Percentiles rank a stretch among this genome's conserved stretches.
phyloP scores from a whole-genome alignment of 2,888 invertebrate species.

The Drosophila demipolita region DNA sequence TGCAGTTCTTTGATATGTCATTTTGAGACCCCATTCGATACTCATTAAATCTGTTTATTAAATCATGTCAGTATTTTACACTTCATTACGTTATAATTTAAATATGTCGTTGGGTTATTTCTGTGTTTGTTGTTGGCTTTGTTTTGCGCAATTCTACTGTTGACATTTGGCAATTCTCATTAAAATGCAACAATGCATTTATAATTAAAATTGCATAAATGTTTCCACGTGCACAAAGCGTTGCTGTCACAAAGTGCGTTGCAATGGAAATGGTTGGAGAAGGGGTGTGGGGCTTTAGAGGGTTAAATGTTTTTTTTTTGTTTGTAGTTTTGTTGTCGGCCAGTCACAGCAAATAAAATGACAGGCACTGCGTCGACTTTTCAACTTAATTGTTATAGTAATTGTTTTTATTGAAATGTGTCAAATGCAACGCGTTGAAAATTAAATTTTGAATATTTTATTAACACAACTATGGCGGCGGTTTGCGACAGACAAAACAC shows the following conservation, averaged over 20 bases:
- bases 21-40: conserved; percentile 5
- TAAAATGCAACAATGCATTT: conserved; percentile 61
- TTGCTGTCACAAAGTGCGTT: not conserved
- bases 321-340: conserved; percentile 18
- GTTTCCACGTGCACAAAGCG: conserved; percentile 44
- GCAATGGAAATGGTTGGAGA: not conserved
- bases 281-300: not conserved
- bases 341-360: conserved; percentile 53
- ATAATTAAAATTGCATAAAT: conserved; percentile 68
- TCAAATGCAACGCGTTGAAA: conserved; percentile 64
- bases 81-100: conserved; percentile 48
- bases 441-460: conserved; percentile 72
- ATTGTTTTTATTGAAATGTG: conserved; percentile 71
- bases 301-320: conserved; percentile 1
- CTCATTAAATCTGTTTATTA: conserved; percentile 15
- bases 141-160: conserved; percentile 40
- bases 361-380: conserved; percentile 48
- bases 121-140: conserved; percentile 16
- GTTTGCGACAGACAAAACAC: conserved; percentile 21
- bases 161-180: conserved; percentile 64
- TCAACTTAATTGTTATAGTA: conserved; percentile 60
- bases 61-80: conserved; percentile 39
- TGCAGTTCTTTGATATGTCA: not conserved
- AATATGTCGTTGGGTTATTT: conserved; percentile 28
- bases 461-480: conserved; percentile 29